Evolutionary conservation across 2,113 vertebrate species (phyloP).

Genomic region (Sinocyclocheilus rhinocerous): DNA sequence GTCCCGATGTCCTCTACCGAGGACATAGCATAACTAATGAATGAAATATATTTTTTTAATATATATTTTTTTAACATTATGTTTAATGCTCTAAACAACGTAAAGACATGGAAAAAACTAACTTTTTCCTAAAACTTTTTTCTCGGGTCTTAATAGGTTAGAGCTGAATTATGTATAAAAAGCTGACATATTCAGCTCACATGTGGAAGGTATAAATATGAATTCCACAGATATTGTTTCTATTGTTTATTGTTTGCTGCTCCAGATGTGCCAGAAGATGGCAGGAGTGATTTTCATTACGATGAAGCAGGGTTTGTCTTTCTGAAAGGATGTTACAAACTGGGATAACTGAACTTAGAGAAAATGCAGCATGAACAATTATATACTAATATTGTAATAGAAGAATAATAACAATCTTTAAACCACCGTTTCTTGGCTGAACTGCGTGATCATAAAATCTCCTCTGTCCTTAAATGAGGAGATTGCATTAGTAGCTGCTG

Average conservation of each 20-base stretch:
- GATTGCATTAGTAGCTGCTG: slow-evolving; percentile 44
- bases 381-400: background rate
- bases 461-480: slow-evolving; percentile 15
- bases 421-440: slow-evolving; percentile 13
- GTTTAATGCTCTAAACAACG: too few species aligned
- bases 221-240: background rate
- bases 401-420: background rate
- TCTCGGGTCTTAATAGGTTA: too few species aligned
- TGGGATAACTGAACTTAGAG: background rate
- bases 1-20: too few species aligned
- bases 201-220: slow-evolving; percentile 15
- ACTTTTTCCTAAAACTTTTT: too few species aligned
- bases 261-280: slow-evolving; percentile 50
- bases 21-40: too few species aligned
- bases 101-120: too few species aligned
- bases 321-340: background rate
- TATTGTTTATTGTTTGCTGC: too few species aligned
- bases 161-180: background rate
- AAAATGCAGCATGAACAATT: background rate
- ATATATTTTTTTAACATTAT: too few species aligned
- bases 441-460: background rate
- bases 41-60: too few species aligned
- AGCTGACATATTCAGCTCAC: background rate
- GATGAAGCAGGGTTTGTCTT: background rate
- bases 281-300: slow-evolving; percentile 36